Evolutionary conservation across 2,113 vertebrate genomes (phyloP), one percentile per base, ranked within the genome.

Genomic region (Nipponia nippon): DNA sequence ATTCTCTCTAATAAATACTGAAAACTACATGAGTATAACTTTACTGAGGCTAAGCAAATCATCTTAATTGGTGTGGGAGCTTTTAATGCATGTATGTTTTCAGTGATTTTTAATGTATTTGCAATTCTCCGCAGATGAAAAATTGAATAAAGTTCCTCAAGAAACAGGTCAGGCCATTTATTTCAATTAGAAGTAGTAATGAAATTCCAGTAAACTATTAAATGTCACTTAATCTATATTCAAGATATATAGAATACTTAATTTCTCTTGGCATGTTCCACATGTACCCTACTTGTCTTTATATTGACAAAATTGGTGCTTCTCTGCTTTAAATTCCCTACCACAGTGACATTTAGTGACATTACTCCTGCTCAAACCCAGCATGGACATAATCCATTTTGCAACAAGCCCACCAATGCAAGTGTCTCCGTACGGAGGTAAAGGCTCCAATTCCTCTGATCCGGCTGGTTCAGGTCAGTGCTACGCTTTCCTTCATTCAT

Each of bases 131-230:
- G 70, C 38, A 91, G 86, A 91, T 52, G 32, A 90, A 93, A 96
- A 95, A 95, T 40, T 86, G 93, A 90, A 87, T 90, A 94, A 95
- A 93, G 94, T 79, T 94, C 82, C 93, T 97, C 78, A 96, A 86
- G 82, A 96, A 96, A 90, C 49, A 79, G 83, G 44, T 90, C 80
- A 92, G 93, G 91, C 76, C 92, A 98, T 97, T 98, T 96, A 96
- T 97, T 98, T 98, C 90, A 93, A 97, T 98, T 97, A 98, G 93
- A 96, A 96, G 95, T 87, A 58, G 95, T 97, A 98, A 98, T 96
- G 94, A 97, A 97, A 98, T 97, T 94, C 96, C 91, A 97, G 95
- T 96, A 97, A 98, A 97, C 94, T 97, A 97, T 97, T 97, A 98
- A 97, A 96, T 98, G 97, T 97, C 96, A 97, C 87, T 97, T 97